These are phyloP conservation scores for Cryptocephalus primarius DNA, from an alignment of 2,888 invertebrate species.

Conservation along the genomic window DNA sequence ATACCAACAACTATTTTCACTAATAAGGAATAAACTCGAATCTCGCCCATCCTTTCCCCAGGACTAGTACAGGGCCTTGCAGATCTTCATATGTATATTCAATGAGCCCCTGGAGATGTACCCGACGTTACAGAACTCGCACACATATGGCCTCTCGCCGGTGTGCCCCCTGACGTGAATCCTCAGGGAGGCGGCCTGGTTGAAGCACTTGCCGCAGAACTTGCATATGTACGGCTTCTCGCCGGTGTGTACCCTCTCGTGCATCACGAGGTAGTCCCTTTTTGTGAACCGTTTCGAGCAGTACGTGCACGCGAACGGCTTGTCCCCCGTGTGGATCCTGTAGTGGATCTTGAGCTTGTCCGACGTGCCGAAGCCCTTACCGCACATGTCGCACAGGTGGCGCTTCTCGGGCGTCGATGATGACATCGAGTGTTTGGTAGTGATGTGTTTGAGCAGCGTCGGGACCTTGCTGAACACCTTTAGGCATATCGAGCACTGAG, in stretches of 20 bases:
- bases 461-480: constrained; percentile 27
- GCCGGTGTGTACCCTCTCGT: constrained; percentile 32
- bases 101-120: constrained; percentile 25
- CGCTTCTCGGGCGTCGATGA: constrained; percentile 17
- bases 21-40: no score
- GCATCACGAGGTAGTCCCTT: constrained; percentile 28
- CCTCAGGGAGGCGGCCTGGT: constrained; percentile 24
- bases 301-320: constrained; percentile 25
- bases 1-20: no score
- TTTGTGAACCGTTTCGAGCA: constrained; percentile 29
- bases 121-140: constrained; percentile 25
- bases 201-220: constrained; percentile 31
- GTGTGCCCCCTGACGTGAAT: constrained; percentile 29
- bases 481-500: constrained; percentile 29
- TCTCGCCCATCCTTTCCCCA: not conserved
- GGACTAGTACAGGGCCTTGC: constrained; percentile 11
- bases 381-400: constrained; percentile 27
- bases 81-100: constrained; percentile 25
- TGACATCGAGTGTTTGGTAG: constrained; percentile 23
- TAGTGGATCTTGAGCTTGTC: constrained; percentile 25
- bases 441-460: constrained; percentile 39
- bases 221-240: constrained; percentile 32
- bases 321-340: constrained; percentile 25
- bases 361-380: constrained; percentile 24
- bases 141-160: constrained; percentile 28